phyloP scores from a whole-genome alignment of 1,140 invertebrate genomes.

The Scaptomyza graminum region DNA sequence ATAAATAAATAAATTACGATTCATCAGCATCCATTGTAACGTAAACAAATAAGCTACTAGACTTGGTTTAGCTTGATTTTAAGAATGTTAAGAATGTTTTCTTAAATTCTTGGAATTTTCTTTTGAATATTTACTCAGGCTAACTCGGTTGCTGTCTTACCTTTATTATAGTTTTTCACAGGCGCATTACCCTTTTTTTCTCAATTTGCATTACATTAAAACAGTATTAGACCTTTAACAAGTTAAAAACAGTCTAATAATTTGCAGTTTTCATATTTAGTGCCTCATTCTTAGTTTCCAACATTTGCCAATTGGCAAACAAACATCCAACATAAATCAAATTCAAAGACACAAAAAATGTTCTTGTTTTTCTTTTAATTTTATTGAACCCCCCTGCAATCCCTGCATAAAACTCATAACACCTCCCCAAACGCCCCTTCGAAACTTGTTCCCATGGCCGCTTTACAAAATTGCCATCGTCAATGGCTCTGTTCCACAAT shows the following conservation, averaged over 20 bases:
- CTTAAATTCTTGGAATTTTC: too few relatives aligned
- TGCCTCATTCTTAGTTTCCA: slow-evolving; percentile 16
- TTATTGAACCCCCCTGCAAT: slow-evolving; percentile 24
- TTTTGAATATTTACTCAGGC: too few relatives aligned
- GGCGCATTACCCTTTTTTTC: too few relatives aligned
- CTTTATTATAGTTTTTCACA: too few relatives aligned
- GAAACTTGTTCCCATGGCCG: slow-evolving; percentile 70
- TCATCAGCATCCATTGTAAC: neutral
- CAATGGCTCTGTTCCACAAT: slow-evolving; percentile 20
- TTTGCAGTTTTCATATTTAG: neutral
- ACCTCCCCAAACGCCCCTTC: slow-evolving; percentile 51
- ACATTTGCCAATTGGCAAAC: slow-evolving; percentile 70
- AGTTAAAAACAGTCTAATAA: neutral
- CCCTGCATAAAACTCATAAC: slow-evolving; percentile 6
- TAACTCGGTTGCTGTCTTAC: too few relatives aligned
- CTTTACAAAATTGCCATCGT: slow-evolving; percentile 56
- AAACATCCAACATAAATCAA: slow-evolving; percentile 57
- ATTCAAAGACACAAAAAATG: slow-evolving; percentile 36
- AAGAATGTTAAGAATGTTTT: neutral
- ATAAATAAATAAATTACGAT: too few relatives aligned
- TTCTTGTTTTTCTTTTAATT: neutral
- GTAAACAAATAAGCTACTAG: neutral
- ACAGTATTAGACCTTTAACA: too few relatives aligned
- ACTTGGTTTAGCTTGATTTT: neutral
- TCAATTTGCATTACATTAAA: too few relatives aligned